phyloP scores from a whole-genome alignment of 2,113 vertebrate genomes.

The Ursus arctos region DNA sequence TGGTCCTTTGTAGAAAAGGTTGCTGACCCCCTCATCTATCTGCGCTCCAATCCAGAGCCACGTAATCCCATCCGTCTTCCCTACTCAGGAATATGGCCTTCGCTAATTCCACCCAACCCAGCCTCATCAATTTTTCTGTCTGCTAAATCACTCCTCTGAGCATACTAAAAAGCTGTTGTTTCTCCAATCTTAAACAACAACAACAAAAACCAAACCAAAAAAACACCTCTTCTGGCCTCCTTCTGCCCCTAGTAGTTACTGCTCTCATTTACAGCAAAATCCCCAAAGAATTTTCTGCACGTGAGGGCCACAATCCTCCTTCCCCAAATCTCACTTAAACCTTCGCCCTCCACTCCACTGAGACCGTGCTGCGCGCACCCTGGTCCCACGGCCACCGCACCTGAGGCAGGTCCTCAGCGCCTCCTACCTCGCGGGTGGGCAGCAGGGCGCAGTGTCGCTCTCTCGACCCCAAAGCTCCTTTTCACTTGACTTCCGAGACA shows the following conservation, averaged over 20 bases:
- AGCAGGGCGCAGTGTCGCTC: background rate
- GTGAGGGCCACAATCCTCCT: background rate
- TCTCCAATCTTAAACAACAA: background rate
- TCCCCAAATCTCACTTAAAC: background rate
- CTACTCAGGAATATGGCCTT: background rate
- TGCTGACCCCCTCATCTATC: background rate
- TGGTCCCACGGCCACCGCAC: background rate
- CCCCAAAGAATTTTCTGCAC: background rate
- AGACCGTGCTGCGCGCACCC: background rate
- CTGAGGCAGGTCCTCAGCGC: rapidly evolving
- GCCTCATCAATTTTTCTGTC: background rate
- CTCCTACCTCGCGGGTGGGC: background rate
- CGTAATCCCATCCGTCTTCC: background rate
- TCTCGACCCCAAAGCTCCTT: background rate
- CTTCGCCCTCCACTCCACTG: rapidly evolving
- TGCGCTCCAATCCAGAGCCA: background rate
- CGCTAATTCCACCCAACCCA: background rate
- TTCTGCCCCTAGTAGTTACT: background rate
- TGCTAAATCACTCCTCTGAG: background rate
- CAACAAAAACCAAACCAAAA: background rate
- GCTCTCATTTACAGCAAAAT: background rate
- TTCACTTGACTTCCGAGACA: background rate
- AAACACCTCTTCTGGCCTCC: background rate
- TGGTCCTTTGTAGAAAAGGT: background rate
- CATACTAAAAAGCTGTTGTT: background rate